phyloP scores from a whole-genome alignment of 2,113 vertebrate species.

The Megaleporinus macrocephalus region DNA sequence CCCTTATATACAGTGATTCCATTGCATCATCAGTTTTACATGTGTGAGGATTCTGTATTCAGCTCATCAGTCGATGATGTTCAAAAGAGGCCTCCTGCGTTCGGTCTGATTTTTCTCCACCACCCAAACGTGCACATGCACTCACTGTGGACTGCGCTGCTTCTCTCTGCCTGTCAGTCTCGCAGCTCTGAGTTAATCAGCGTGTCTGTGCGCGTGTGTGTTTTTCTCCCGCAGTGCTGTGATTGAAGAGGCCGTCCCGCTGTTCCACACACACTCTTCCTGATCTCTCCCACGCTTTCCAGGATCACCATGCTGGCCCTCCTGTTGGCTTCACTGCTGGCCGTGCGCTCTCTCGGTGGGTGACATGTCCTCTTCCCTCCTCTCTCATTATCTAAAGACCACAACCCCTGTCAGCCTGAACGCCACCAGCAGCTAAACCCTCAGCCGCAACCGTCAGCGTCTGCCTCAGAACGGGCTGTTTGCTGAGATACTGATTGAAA shows the following conservation, averaged over 20 bases:
- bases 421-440: neutral
- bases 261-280: conserved; percentile 18
- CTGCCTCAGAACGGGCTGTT: neutral
- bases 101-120: neutral
- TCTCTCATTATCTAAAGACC: conserved; percentile 22
- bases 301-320: conserved; percentile 68
- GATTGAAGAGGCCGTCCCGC: conserved; percentile 64
- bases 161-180: neutral
- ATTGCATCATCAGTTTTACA: neutral
- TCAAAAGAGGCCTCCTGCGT: neutral
- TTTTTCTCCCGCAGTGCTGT: conserved; percentile 63
- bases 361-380: conserved; percentile 43
- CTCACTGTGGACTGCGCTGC: neutral
- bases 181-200: conserved; percentile 28
- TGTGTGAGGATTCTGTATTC: neutral
- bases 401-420: conserved; percentile 11
- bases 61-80: neutral
- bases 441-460: neutral
- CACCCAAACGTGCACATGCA: conserved; percentile 6
- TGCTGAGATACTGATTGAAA: neutral
- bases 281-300: conserved; percentile 42
- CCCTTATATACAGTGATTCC: neutral
- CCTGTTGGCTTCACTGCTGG: conserved; percentile 70
- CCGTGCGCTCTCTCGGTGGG: conserved; percentile 70
- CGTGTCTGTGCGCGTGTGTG: conserved; percentile 41